Base-by-base conservation (phyloP, 2,888 invertebrate genomes). In the Eilema sororculum region DNA sequence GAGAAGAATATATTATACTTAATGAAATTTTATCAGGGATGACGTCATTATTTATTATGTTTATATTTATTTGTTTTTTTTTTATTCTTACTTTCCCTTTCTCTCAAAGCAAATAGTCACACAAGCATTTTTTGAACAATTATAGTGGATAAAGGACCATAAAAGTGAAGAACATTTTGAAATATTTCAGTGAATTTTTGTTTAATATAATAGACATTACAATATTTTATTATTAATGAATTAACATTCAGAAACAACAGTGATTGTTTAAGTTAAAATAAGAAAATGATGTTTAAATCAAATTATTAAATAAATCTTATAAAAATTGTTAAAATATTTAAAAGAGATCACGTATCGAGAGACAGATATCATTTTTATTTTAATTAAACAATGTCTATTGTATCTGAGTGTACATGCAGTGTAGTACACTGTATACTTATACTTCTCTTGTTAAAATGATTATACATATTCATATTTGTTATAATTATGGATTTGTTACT, bases 151-250 rank as follows among this genome's bases (percentile, higher is more conserved):
- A 86, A 84, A 83, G 87, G 71, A 71, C 71, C 71, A 89, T 87
- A 81, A 89, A 85, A 88, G 89, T 90, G 89, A 71, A 83, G 74
- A 86, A 87, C 87, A 72, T 84, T 85, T 81, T 74, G 80, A 76
- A 85, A 83, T 79, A 82, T 86, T 83, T 83, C 77, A 76, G 82
- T 85, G 85, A 84, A 81, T 72, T 80, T 81, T 80, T 79, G 74
- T 79, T 80, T 75, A 80, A 78, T 85, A 82, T 75, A 80, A 78
- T 85, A 82, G 76, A 84, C 82, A 80, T 81, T 80, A 74, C 73
- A 78, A 56, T 56, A 56, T 16, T n/a, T 52, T 52, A 28, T 60
- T 60, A 60, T 60, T 58, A 58, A 24, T 25, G 2, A 60, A 60
- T 20, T 33, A n/a, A 58, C 58, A 58, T 24, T 68, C 59, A 24